Evolutionary conservation across 2,113 vertebrate species (phyloP).

Genomic region (Bubo bubo): DNA sequence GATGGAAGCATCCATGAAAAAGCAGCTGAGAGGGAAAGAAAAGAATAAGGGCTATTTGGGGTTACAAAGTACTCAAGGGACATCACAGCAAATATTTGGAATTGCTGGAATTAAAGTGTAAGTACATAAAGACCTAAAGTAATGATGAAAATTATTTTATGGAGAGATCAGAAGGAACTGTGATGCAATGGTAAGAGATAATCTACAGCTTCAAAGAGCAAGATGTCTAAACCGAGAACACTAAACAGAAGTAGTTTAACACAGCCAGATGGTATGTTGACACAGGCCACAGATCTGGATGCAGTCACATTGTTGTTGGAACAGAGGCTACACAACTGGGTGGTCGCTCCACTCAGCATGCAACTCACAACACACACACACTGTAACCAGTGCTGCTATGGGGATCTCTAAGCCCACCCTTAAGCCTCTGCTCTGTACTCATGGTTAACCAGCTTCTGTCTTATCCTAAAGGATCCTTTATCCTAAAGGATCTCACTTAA

Average conservation of each 20-base stretch:
- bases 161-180: not conserved
- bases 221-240: not conserved
- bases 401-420: not conserved
- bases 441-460: not conserved
- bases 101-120: not conserved
- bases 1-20: not conserved
- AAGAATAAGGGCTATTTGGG: not conserved
- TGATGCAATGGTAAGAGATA: not conserved
- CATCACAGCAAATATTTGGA: not conserved
- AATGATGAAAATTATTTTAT: not conserved
- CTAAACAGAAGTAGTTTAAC: not conserved
- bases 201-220: not conserved
- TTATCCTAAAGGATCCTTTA: not conserved
- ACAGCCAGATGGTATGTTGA: not conserved
- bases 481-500: not conserved
- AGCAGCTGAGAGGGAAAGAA: not conserved
- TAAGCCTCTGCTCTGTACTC: not conserved
- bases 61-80: not conserved
- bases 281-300: not conserved
- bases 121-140: not conserved
- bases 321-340: not conserved
- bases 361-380: not conserved
- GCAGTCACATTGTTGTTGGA: not conserved
- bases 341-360: not conserved
- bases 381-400: not conserved